Percentiles rank a stretch among this genome's conserved stretches.
Conservation (phyloP, 2,797 vertebrate genomes). For the Chaunax sp. region DNA sequence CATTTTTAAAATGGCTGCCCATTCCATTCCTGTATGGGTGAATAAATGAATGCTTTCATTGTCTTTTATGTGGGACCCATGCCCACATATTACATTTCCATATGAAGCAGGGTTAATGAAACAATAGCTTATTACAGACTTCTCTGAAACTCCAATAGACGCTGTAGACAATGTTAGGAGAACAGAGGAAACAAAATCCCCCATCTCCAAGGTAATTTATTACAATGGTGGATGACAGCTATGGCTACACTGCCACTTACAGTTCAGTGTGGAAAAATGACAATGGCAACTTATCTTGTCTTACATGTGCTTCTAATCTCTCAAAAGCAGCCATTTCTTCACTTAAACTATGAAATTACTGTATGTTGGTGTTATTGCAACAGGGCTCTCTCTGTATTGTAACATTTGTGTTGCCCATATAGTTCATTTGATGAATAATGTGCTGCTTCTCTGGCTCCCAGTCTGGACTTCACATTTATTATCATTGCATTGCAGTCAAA, state of each 20-base stretch:
- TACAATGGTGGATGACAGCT: slow-evolving; percentile 87
- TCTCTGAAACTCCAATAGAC: slow-evolving; percentile 41
- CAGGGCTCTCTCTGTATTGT: slow-evolving; percentile 16
- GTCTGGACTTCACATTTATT: slow-evolving; percentile 4
- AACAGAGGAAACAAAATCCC: slow-evolving; percentile 59
- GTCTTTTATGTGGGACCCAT: slow-evolving; percentile 20
- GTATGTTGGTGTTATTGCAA: slow-evolving; percentile 33
- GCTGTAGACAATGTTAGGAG: slow-evolving; percentile 56
- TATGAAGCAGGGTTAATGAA: slow-evolving; percentile 64
- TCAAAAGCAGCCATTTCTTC: slow-evolving; percentile 46
- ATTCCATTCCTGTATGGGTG: slow-evolving; percentile 2
- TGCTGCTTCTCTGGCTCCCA: slow-evolving; percentile 16
- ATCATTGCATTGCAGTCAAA: background rate
- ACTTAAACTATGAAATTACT: slow-evolving; percentile 26
- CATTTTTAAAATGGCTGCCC: slow-evolving; percentile 16
- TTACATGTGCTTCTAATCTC: slow-evolving; percentile 63
- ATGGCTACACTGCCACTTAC: slow-evolving; percentile 85
- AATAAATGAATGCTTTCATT: slow-evolving; percentile 20
- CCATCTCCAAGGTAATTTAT: slow-evolving; percentile 88
- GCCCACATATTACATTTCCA: slow-evolving; percentile 52
- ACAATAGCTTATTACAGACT: slow-evolving; percentile 65
- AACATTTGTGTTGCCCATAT: slow-evolving; percentile 38
- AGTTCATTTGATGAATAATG: slow-evolving; percentile 47
- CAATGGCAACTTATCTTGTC: slow-evolving; percentile 63
- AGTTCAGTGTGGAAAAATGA: slow-evolving; percentile 78